Evolutionary conservation across 2,888 invertebrate species (phyloP), one percentile per base, ranked within the genome.

Genomic region (Plagiodera versicolora): DNA sequence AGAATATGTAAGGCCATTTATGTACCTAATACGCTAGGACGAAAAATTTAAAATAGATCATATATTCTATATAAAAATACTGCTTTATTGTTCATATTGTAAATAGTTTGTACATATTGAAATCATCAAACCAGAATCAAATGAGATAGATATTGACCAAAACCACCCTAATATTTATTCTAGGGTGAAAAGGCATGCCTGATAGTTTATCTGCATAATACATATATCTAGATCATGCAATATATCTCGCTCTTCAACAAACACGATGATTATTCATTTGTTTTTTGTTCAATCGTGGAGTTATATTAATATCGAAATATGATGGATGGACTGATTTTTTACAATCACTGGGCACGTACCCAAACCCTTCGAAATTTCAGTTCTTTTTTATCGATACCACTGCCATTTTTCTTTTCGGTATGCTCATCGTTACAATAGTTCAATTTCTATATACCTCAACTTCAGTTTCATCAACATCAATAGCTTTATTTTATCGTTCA

Each of bases 21-120:
- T 64, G 71, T 71, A 71, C 70, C 71, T 71, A 68, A 68, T 61
- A 67, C 63, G 65, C 68, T 67, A 63, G 60, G 56, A 67, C 67
- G 62, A 65, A 67, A 61, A 56, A 49, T 39, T 53, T 51, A 51
- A 24, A 52, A 49, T 20, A 49, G 50, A 56, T 39, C 51, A 50
- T 44, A 57, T 54, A 57, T 47, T 57, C 53, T 61, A 61, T 52
- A 61, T 45, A 46, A 56, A 60, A 56, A 56, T 53, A 20, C 51
- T 55, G 57, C 53, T 44, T 53, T 11, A 49, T 55, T 65, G 54
- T 60, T 45, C 48, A 58, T 63, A 58, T 45, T 66, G 63, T 65
- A 65, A 48, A 63, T 67, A 65, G n/a, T 62, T 62, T 50, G 53
- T 53, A 53, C 9, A 53, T 53, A 64, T 49, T 61, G 28, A 50